phyloP scores from a whole-genome alignment of 2,797 vertebrate species.

The Microctenopoma steveboyesi region DNA sequence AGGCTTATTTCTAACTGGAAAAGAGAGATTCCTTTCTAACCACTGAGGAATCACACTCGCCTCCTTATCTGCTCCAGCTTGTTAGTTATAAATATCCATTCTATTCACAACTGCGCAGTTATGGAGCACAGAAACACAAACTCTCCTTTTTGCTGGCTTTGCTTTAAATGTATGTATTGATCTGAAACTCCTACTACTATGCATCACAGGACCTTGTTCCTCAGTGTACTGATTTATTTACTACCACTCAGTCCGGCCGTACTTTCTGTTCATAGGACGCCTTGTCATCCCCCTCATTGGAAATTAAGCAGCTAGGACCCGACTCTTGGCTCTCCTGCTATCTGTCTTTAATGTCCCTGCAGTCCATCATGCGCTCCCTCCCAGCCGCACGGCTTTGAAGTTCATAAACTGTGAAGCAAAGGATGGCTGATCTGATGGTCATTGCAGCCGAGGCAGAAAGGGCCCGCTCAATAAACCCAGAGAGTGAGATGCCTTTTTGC shows the following conservation, averaged over 20 bases:
- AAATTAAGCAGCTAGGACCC: slow-evolving; percentile 60
- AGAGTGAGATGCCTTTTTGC: slow-evolving; percentile 58
- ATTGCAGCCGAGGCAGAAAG: slow-evolving; percentile 66
- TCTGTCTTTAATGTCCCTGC: slow-evolving; percentile 51
- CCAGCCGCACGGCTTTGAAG: slow-evolving; percentile 50
- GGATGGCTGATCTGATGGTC: slow-evolving; percentile 75
- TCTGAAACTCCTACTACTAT: slow-evolving; percentile 49
- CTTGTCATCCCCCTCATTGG: slow-evolving; percentile 61
- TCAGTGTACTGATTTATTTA: slow-evolving; percentile 61
- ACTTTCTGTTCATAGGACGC: slow-evolving; percentile 36
- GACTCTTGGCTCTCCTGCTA: slow-evolving; percentile 45
- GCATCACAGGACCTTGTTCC: slow-evolving; percentile 27
- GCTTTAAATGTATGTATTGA: slow-evolving; percentile 54
- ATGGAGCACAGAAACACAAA: slow-evolving; percentile 9
- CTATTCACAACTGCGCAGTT: slow-evolving; percentile 14
- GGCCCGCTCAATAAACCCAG: slow-evolving; percentile 62
- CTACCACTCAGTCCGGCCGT: slow-evolving; percentile 27
- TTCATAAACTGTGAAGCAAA: slow-evolving; percentile 75
- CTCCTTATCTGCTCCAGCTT: slow-evolving; percentile 7
- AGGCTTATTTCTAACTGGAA: not conserved
- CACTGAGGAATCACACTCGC: slow-evolving; percentile 3
- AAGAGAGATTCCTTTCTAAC: not conserved
- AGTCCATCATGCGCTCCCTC: slow-evolving; percentile 64
- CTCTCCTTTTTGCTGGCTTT: slow-evolving; percentile 21
- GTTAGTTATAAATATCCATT: slow-evolving; percentile 21